Evolutionary conservation across 2,113 vertebrate genomes (phyloP), one percentile per base, ranked within the genome.

Genomic region (Larimichthys polyactis): DNA sequence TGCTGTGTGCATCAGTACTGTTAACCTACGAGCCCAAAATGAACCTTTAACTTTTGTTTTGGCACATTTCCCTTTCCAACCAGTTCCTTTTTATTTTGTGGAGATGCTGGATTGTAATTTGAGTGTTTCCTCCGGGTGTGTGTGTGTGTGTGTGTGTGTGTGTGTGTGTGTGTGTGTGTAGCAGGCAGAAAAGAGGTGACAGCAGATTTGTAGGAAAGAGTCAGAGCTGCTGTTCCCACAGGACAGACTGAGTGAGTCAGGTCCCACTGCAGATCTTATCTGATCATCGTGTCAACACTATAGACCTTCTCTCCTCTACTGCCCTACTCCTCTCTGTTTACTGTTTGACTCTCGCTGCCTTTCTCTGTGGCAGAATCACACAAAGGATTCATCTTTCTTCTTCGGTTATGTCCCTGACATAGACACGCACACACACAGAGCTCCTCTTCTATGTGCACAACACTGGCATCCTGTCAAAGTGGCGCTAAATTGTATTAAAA

Each of bases 401-500:
- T 75, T 77, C 46, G 2, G 68, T 88, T 84, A 82, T 81, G 83
- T 86, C 82, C 78, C 85, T 80, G 57, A 89, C 80, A 88, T 72
- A 78, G 10, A 44, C 58, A 15, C 55, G 27, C 55, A 27, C 27
- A 59, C 57, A 59, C 24, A 59, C 14, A 58, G 43, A 78, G 64
- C 69, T 80, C 59, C 51, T 82, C 69, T 75, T 84, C 67, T 63
- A 60, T 78, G 84, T 71, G 51, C 76, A 85, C 79, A 78, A 69
- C 54, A 85, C 90, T 94, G 93, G 94, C 94, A 93, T 88, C 83
- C 85, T 89, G 90, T 93, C 92, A 94, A 93, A 94, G 92, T 92
- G 92, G 82, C 20, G 84, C 87, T 91, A 93, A 95, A 94, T 94
- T 92, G 92, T 84, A 94, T 95, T 95, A 95, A 94, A 94, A 94